These are phyloP conservation scores for Catocala fraxini DNA, from an alignment of 2,888 invertebrate genomes.

Conservation along the genomic window DNA sequence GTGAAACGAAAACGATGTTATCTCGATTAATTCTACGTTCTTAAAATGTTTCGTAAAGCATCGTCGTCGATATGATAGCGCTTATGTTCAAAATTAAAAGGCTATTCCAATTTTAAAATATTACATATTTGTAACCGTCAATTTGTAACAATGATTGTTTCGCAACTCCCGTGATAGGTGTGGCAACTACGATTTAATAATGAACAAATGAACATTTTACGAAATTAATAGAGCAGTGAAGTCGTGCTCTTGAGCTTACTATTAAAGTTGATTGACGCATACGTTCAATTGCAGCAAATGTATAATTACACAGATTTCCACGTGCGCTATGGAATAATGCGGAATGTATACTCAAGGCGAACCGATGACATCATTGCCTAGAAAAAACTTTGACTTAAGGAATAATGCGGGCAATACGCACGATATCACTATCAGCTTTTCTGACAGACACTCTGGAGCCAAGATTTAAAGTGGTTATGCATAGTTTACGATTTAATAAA, in stretches of 20 bases:
- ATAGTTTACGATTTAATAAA: constrained; percentile 41
- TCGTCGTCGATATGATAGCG: no score
- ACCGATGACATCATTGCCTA: constrained; percentile 68
- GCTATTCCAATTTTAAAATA: constrained; percentile 8
- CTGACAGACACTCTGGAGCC: constrained; percentile 49
- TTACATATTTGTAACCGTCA: constrained; percentile 18
- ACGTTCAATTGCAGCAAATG: constrained; percentile 66
- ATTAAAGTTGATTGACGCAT: constrained; percentile 62
- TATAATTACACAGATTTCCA: constrained; percentile 68
- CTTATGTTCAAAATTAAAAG: not conserved
- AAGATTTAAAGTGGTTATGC: constrained; percentile 30
- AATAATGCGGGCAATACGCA: constrained; percentile 20
- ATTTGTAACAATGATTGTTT: constrained; percentile 16
- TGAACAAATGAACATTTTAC: constrained; percentile 29
- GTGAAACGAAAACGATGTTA: constrained; percentile 31
- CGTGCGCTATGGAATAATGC: constrained; percentile 62
- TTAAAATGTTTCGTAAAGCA: no score
- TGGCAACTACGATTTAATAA: constrained; percentile 37
- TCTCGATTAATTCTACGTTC: not conserved
- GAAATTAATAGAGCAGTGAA: constrained; percentile 40
- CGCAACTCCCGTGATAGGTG: constrained; percentile 22
- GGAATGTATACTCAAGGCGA: constrained; percentile 78
- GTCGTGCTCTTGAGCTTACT: constrained; percentile 36
- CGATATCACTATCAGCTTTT: constrained; percentile 27
- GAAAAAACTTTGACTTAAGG: constrained; percentile 55